Evolutionary conservation across 2,888 invertebrate genomes (phyloP), one percentile per base, ranked within the genome.

Genomic region (Caenorhabditis sp.): DNA sequence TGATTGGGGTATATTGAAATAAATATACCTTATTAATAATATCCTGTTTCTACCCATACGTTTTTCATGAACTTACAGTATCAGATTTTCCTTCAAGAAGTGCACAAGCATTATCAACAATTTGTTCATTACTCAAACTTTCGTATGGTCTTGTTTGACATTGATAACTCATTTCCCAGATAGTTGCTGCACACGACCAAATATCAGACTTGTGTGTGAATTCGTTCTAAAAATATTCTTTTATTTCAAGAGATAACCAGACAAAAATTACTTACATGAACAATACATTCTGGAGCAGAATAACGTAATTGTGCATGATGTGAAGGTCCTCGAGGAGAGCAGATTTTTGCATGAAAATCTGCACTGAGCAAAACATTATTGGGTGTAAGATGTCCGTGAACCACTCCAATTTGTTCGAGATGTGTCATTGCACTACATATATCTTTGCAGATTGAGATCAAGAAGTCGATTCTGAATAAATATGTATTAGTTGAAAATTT

Each of bases 181-280:
- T 89, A 0, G 93, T 93, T 27, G 94, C 93, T 0, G 92, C 94
- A 89, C 93, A 95, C n/a, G 94, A 92, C 94, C 94, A 95, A 0
- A 94, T 93, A 88, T 95, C 95, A 85, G 93, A 93, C 89, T 93
- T 93, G 63, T 92, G 92, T 38, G 93, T 93, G 89, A 94, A 94
- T 89, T 93, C 93, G 69, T 92, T 93, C 95, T 95, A 89, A 53
- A 90, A 88, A 1, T 0, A 59, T 17, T 61, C 1, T 12, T 27
- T n/a, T 61, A 36, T 61, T 43, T 12, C 20, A 52, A 38, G 1
- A 65, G 1, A 23, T 14, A 26, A n/a, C 1, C 27, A 38, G 3
- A n/a, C n/a, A 50, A 53, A 36, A 17, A 49, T 25, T 1, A 26
- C 63, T 61, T 49, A 84, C 84, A 70, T 78, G 67, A 14, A 84